Evolutionary conservation across 1,140 invertebrate genomes (phyloP).

Genomic region (Drosophila sechellia): DNA sequence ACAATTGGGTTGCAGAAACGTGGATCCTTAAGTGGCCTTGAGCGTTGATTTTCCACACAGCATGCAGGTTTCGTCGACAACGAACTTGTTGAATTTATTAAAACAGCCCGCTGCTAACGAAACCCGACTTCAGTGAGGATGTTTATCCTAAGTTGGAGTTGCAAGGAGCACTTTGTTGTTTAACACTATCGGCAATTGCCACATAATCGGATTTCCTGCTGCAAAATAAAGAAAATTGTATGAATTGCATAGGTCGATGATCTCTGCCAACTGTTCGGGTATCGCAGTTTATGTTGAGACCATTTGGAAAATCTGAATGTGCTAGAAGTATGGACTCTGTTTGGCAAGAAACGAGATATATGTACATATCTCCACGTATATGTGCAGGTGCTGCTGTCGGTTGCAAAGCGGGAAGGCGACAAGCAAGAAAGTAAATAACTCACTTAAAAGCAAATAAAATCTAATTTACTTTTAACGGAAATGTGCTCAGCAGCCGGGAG

Average conservation of each 20-base stretch:
- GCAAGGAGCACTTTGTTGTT: too few species aligned
- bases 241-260: background rate
- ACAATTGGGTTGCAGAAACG: too few species aligned
- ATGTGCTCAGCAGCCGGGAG: conserved; percentile 14
- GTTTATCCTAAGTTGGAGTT: background rate
- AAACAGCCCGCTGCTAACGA: conserved; percentile 91
- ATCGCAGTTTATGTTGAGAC: background rate
- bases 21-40: background rate
- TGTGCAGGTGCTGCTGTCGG: background rate
- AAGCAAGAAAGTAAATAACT: conserved; percentile 63
- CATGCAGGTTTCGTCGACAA: conserved; percentile 96
- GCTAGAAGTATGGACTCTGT: background rate
- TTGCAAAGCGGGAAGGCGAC: conserved; percentile 7
- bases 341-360: too few species aligned
- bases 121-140: conserved; percentile 89
- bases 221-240: background rate
- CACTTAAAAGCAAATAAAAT: conserved; percentile 67
- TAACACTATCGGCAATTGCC: too few species aligned
- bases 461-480: conserved; percentile 58
- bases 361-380: background rate
- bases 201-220: background rate
- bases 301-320: background rate
- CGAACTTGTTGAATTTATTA: conserved; percentile 88
- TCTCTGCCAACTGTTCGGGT: background rate
- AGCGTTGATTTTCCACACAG: conserved; percentile 86